Base-by-base conservation (phyloP, 2,888 invertebrate genomes). In the Eupithecia insigniata region DNA sequence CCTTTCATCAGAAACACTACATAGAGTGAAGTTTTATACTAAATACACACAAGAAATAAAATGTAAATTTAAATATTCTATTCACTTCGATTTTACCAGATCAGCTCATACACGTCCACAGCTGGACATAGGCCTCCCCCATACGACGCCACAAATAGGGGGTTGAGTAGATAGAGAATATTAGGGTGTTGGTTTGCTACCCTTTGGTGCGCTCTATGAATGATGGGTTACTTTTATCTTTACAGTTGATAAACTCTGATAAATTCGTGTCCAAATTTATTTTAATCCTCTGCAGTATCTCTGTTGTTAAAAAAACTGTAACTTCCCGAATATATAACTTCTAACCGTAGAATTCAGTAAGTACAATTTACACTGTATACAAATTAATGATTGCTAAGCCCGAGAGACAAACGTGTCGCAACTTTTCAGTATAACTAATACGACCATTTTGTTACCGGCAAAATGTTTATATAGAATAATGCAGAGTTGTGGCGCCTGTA, bases 361-460 rank as follows among this genome's bases (percentile, higher is more conserved):
- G 61, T 34, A 62, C n/a, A 34, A 62, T 62, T 62, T 32, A n/a
- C 61, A n/a, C 61, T 32, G 34, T 26, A 55, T 14, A 12, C 26
- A 55, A 55, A 55, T 55, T 26, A 26, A 55, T 12, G 26, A 26
- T 34, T n/a, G 64, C 16, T 36, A 34, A 64, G 34, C 64, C n/a
- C 14, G 12, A 36, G 34, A 5, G 64, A 39, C 64, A n/a, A 36
- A 34, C 22, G 36, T 22, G 22, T 34, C 22, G 16, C n/a, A 62
- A 62, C 34, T 62, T 62, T 62, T 62, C 62, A 36, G 32, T 39
- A 39, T 34, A 26, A 64, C 64, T 22, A 64, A 64, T 64, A 64
- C 22, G 22, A 36, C 22, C 26, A 34, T 64, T 64, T 64, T 64
- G 64, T 64, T 39, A 64, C 32, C 26, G 34, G 16, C 64, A 64